Evolutionary conservation across 2,113 vertebrate species (phyloP), one percentile per base, ranked within the genome.

Genomic region (Callorhinus ursinus): DNA sequence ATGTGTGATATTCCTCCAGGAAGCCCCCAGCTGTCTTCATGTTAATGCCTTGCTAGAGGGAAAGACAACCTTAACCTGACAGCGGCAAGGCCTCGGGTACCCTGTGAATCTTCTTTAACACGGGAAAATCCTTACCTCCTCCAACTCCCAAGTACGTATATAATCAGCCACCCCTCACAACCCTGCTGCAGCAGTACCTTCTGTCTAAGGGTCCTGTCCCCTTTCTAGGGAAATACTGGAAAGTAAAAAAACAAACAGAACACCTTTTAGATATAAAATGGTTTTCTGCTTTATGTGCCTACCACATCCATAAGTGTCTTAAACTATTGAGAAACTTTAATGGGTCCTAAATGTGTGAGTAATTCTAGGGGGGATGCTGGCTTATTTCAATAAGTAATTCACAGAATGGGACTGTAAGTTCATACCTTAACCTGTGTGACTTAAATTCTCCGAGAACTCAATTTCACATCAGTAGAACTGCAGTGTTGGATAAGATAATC

Each of bases 361-460:
- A 46, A 74, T 67, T 80, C 12, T 84, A 7, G n/a, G 9, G 12
- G 3, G 69, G 88, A 91, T 77, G 13, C 10, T 96, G 49, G 14
- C 9, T 88, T 87, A 51, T 82, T 81, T 90, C 63, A 67, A 12
- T 55, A 77, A 26, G 24, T 80, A 84, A 84, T 51, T 49, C 55
- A 53, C 42, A 36, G 49, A 69, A 69, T 49, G 8, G 53, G 74
- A 74, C 26, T 7, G 49, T 22, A 80, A 65, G 11, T 53, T 93
- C 18, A 57, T 31, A 93, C 84, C 28, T 76, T 61, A 94, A 61
- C 31, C 3, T 63, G 21, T 57, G 31, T 57, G 3, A 31, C 4
- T 93, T 94, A 94, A 65, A 81, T 82, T 93, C n/a, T 74, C 18
- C 69, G 49, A 91, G 26, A 95, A 93, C 9, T 57, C 88, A 81